A percentile compares a stretch with the other conserved stretches of the same genome.
Conservation (phyloP, 23 tunicate species). For the Ciona savignyi region DNA sequence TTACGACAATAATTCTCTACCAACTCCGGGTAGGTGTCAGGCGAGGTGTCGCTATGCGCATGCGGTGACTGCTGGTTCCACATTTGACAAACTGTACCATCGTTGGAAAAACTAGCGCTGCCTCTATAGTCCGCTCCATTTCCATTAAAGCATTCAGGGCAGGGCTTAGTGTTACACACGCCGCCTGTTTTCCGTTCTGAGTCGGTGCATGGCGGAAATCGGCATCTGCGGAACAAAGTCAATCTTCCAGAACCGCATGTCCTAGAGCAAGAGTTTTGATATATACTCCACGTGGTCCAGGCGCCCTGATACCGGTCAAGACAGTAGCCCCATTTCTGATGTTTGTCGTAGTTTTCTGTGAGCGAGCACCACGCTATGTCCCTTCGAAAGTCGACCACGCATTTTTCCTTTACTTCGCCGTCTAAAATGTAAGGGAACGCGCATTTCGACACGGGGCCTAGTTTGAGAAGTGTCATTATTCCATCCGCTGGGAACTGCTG, state of each 20-base stretch:
- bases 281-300: constrained; percentile 28
- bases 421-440: constrained; percentile 54
- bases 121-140: constrained; percentile 29
- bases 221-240: constrained; percentile 25
- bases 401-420: constrained; percentile 12
- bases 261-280: constrained; percentile 11
- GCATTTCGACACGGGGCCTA: constrained; percentile 32
- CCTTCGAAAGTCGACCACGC: constrained; percentile 29
- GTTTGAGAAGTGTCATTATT: not conserved
- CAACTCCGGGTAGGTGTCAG: constrained; percentile 18
- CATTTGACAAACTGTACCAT: constrained; percentile 37
- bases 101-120: constrained; percentile 22
- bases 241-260: constrained; percentile 49
- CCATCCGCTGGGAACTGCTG: constrained; percentile 36
- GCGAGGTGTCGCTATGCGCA: not conserved
- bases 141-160: constrained; percentile 39
- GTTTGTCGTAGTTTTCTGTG: constrained; percentile 62
- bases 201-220: constrained; percentile 43
- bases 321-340: constrained; percentile 81
- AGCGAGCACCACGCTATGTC: constrained; percentile 61
- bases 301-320: constrained; percentile 17
- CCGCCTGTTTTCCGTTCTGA: constrained; percentile 7
- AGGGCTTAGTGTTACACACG: constrained; percentile 57
- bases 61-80: constrained; percentile 33
- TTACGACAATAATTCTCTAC: constrained; percentile 55